Base-by-base conservation (phyloP, 2,113 vertebrate species). In the Nothobranchius furzeri region DNA sequence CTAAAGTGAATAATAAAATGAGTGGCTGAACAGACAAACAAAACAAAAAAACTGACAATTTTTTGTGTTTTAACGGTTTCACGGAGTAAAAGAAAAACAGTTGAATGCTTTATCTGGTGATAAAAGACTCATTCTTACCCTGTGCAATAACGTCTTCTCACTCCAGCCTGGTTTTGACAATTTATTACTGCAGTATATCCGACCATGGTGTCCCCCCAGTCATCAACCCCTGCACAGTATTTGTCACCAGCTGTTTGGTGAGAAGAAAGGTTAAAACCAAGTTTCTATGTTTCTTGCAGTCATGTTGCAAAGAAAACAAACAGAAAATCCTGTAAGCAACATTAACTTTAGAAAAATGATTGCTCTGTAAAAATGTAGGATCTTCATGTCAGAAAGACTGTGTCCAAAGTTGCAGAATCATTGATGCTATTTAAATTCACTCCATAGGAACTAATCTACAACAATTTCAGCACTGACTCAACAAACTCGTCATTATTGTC, bases 181-280 rank as follows among this genome's bases (percentile, higher is more conserved):
- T 43, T 64, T 36, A 87, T 2, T 14, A 0, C 1, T 13, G 85
- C 81, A 1, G 0, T 45, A 4, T 1, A 80, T 7, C 0, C 4
- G 4, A 0, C 1, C 59, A 84, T 91, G 55, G 88, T 69, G 0
- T 50, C 12, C 15, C 10, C 2, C 91, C 92, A 93, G 0, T 0
- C 20, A 12, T 0, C 2, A 0, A 80, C 40, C 2, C 0, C 0
- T 1, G 0, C 0, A 49, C 92, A 93, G 11, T 6, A 67, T 0
- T 0, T 0, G 0, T 67, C 64, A 0, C 0, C 0, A 0, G 0
- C 88, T 92, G 63, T 70, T 68, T 40, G 25, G 7, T 14, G 30
- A 55, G 0, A 68, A 60, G 0, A 70, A 40, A 8, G 25, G 3
- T 51, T 36, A 20, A 66, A 48, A 2, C 20, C 0, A 30, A n/a